Evolutionary conservation across 1,140 invertebrate species (phyloP), one percentile per base, ranked within the genome.

Genomic region (Aleiodes sp.): DNA sequence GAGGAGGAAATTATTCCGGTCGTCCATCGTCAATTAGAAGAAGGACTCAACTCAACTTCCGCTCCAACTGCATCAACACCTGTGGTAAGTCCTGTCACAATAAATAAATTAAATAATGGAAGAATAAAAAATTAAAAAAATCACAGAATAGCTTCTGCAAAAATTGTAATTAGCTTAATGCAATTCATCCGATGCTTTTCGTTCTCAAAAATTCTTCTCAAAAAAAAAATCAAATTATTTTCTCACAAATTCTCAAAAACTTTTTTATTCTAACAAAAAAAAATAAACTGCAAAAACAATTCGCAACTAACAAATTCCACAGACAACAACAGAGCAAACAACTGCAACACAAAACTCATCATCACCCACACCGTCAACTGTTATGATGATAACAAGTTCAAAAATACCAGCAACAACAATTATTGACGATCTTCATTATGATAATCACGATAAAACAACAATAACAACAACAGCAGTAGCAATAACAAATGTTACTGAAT

Each of bases 301-400:
- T 26, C 28, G 56, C 12, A 83, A 84, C 83, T 85, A 84, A 86
- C 84, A n/a, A 75, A 83, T 85, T 82, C 82, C 82, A 71, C 81
- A 85, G 81, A 85, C 83, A 75, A 81, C 77, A 74, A 74, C 74
- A 70, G 70, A 72, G 67, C 71, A 75, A 73, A 77, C 79, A 70
- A 76, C 80, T 65, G 68, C 79, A 70, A 59, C 75, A 26, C 37
- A 14, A 19, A 43, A 66, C 60, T 61, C 57, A 29, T 65, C 74
- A 29, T 59, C 56, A 39, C 65, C 79, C 16, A 72, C 79, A 16
- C 69, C 78, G 33, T 79, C 79, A 14, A 21, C 57, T 28, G 31
- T 60, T 24, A 28, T 31, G 24, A 29, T 19, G 37, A 19, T 21
- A 14, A 33, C 35, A 43, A 43, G n/a, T 41, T 14, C 21, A 63